These are phyloP conservation scores for Miltochrista miniata DNA, from an alignment of 2,888 invertebrate species.

Conservation along the genomic window DNA sequence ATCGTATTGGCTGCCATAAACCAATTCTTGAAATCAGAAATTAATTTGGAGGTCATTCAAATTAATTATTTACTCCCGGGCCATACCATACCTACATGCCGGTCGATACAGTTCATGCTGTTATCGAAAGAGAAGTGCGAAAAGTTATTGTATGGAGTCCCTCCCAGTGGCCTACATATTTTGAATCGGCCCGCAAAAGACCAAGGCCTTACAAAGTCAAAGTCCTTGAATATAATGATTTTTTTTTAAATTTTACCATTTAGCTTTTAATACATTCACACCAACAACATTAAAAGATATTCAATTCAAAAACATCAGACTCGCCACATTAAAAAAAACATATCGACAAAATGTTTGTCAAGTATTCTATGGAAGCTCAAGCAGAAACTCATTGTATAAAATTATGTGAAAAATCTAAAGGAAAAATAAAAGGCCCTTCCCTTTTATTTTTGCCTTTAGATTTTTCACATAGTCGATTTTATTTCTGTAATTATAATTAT, in stretches of 20 bases:
- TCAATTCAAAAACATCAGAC: not conserved
- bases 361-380: not conserved
- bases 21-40: not conserved
- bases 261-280: not conserved
- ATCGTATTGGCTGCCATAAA: not conserved
- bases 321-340: not conserved
- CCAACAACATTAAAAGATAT: not conserved
- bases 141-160: constrained; percentile 24
- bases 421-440: too few species aligned
- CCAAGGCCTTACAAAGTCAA: not conserved
- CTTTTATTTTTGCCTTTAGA: too few species aligned
- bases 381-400: too few species aligned
- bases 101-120: constrained; percentile 28
- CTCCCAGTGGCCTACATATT: constrained; percentile 2
- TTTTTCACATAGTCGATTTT: too few species aligned
- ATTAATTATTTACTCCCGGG: constrained; percentile 37
- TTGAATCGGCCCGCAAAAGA: not conserved
- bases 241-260: too few species aligned
- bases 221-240: not conserved
- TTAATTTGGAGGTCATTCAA: constrained; percentile 8
- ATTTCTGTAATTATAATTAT: too few species aligned
- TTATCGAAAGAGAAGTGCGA: constrained; percentile 29
- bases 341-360: not conserved
- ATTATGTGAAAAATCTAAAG: too few species aligned
- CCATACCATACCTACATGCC: constrained; percentile 44